Percentiles rank a stretch among this genome's conserved stretches.
These are phyloP conservation scores for Drosophila yakuba DNA, from an alignment of 1,140 invertebrate species.

Conservation along the genomic window DNA sequence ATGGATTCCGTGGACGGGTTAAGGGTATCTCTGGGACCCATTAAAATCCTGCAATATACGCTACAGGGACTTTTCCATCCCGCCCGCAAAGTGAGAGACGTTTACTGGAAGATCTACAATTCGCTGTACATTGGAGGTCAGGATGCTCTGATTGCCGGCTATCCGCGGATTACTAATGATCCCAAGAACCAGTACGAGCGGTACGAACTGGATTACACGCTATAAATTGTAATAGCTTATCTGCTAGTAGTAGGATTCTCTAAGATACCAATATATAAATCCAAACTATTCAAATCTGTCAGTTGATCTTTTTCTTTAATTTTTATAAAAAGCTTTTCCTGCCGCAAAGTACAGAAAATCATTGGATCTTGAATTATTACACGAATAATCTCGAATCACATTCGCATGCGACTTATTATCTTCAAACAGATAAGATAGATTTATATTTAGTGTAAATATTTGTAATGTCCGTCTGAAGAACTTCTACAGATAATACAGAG, in stretches of 20 bases:
- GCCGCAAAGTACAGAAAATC: not conserved
- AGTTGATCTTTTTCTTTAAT: not conserved
- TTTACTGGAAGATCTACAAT: constrained; percentile 99
- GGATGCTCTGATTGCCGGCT: constrained; percentile 98
- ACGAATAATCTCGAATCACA: not conserved
- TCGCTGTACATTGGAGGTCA: constrained; percentile 99
- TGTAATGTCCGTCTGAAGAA: not conserved
- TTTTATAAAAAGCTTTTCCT: not conserved
- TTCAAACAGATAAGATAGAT: constrained; percentile 15
- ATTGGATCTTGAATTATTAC: not conserved
- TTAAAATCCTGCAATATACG: constrained; percentile 98
- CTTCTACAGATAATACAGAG: constrained; percentile 4
- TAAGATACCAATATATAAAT: constrained; percentile 14
- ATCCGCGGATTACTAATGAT: constrained; percentile 97
- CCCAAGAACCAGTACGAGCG: constrained; percentile 97
- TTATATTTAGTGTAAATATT: constrained; percentile 7
- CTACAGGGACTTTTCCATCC: constrained; percentile 99
- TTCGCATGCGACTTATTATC: constrained; percentile 9
- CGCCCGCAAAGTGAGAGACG: constrained; percentile 98
- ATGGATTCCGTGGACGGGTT: constrained; percentile 99
- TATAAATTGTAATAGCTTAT: constrained; percentile 87
- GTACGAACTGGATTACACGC: constrained; percentile 98
- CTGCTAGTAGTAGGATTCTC: constrained; percentile 12
- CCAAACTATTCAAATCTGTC: not conserved
- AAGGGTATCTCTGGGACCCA: constrained; percentile 96